A percentile compares a stretch with the other conserved stretches of the same genome.
phyloP scores from a whole-genome alignment of 2,888 invertebrate species.

The Trissolcus brochymenae region DNA sequence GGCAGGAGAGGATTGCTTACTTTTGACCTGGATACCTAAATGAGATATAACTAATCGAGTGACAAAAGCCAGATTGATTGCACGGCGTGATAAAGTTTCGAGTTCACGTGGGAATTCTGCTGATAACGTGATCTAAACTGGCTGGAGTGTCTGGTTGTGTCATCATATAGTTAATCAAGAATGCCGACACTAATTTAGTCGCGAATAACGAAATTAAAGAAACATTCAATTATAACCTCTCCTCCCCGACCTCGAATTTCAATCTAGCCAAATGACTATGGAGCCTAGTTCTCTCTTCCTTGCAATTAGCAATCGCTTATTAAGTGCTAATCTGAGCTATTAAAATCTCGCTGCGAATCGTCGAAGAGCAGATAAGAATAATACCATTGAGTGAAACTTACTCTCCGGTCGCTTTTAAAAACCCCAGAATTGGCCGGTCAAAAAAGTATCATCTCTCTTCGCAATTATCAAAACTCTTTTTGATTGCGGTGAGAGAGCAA shows the following conservation, averaged over 20 bases:
- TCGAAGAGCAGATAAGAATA: conserved; percentile 27
- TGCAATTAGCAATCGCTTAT: conserved; percentile 40
- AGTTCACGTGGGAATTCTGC: conserved; percentile 2
- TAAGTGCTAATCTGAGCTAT: conserved; percentile 36
- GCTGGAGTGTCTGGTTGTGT: conserved; percentile 6
- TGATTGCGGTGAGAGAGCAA: conserved; percentile 26
- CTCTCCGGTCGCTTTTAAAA: no score
- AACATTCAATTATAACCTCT: conserved; percentile 4
- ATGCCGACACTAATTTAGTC: conserved; percentile 1
- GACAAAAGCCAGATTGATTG: conserved; percentile 21
- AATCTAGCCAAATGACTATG: conserved; percentile 16
- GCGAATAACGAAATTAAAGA: conserved; percentile 4
- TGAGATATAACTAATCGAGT: conserved; percentile 7
- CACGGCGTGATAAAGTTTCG: conserved; percentile 5
- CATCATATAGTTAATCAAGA: no score
- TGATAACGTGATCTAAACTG: conserved; percentile 8
- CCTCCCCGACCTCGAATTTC: conserved; percentile 16
- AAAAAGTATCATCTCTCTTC: no score
- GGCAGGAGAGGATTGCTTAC: not conserved
- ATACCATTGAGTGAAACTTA: conserved; percentile 6
- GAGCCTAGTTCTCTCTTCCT: conserved; percentile 28
- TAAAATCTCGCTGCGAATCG: conserved; percentile 38
- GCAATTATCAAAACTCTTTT: conserved; percentile 31
- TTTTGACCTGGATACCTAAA: conserved; percentile 9
- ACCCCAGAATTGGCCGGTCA: no score